These are phyloP conservation scores for Mormyrus lacerda DNA, from an alignment of 2,113 vertebrate species.

Conservation along the genomic window DNA sequence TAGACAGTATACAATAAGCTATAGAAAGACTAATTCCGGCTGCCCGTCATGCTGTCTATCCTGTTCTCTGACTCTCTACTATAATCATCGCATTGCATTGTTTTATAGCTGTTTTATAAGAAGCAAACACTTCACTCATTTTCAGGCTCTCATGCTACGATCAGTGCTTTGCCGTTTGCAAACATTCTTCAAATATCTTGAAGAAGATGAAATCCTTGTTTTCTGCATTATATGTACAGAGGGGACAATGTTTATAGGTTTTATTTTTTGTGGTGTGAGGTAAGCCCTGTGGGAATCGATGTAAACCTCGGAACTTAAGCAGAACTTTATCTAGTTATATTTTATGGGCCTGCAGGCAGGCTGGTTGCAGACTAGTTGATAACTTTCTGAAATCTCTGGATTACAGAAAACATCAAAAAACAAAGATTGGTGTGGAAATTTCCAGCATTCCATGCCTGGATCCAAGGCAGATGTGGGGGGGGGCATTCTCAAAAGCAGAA, in stretches of 20 bases:
- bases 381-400: not conserved
- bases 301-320: not conserved
- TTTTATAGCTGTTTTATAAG: not conserved
- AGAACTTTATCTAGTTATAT: not conserved
- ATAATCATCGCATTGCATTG: not conserved
- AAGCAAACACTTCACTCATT: not conserved
- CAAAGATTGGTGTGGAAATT: not conserved
- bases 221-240: not conserved
- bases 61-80: not conserved
- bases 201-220: not conserved
- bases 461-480: conserved; percentile 3
- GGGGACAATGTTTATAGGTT: not conserved
- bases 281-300: not conserved
- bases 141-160: not conserved
- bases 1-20: not conserved
- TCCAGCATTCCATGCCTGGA: not conserved
- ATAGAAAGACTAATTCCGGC: not conserved
- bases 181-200: not conserved
- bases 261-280: not conserved
- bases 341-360: not conserved
- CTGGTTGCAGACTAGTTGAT: not conserved
- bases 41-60: not conserved
- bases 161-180: not conserved
- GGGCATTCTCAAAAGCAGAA: conserved; percentile 1
- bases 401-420: not conserved